These are phyloP conservation scores for Schizaphis graminum DNA, from an alignment of 2,888 invertebrate species.

Conservation along the genomic window DNA sequence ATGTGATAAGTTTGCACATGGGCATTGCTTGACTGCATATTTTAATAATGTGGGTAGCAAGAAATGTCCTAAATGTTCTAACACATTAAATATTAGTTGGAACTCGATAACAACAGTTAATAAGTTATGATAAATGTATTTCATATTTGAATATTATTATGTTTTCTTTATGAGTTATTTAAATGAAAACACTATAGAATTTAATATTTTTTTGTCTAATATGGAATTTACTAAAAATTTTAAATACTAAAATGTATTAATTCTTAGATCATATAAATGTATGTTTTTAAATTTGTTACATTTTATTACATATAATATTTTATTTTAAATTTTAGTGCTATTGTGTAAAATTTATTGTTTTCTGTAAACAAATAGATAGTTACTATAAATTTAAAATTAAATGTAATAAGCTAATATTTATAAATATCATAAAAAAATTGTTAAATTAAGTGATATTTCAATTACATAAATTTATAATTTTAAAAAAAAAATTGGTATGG, in stretches of 20 bases:
- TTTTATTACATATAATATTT: background rate
- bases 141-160: background rate
- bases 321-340: background rate
- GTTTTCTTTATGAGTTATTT: background rate
- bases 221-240: background rate
- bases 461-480: background rate
- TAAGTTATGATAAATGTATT: background rate
- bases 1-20: slow-evolving; percentile 35
- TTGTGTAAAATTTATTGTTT: background rate
- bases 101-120: background rate
- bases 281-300: background rate
- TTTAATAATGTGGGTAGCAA: background rate
- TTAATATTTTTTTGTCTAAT: background rate
- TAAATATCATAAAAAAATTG: background rate
- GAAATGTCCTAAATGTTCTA: slow-evolving; percentile 49
- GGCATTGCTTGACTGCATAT: slow-evolving; percentile 41
- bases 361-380: background rate
- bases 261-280: background rate
- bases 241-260: background rate
- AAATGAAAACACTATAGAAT: background rate
- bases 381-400: background rate
- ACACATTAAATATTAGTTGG: background rate
- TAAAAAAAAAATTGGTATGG: background rate
- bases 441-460: background rate
- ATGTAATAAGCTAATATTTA: background rate